Evolutionary conservation across 1,140 invertebrate species (phyloP), one percentile per base, ranked within the genome.

Genomic region (Ips nitidus): DNA sequence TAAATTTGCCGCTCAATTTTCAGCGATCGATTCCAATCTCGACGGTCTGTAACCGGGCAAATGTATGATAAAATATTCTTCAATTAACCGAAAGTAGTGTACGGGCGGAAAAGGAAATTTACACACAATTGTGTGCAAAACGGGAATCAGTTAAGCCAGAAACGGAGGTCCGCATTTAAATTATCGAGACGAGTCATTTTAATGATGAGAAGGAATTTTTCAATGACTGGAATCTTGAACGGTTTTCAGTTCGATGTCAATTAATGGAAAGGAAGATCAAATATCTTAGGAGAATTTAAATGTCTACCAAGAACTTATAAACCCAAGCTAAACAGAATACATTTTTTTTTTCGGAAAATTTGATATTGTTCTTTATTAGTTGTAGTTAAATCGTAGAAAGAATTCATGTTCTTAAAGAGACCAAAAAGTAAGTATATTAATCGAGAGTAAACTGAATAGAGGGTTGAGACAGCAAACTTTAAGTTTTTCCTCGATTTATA

Each of bases 1-100:
- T 22, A 22, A 22, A 22, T 22, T 22, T 22, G 22, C 22, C 22
- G 22, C 22, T 22, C 6, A 50, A 50, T 50, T 50, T 52, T 50
- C 3, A 63, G 52, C 41, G 41, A 55, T 65, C 63, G 63, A 65
- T 65, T 8, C 7, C 52, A 65, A 65, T 65, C 63, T 65, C 22
- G 45, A 6, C 6, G 45, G 45, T 22, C 45, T 50, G 7, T 50
- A 50, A 22, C 45, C 7, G 7, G 6, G 45, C 45, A 50, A 50
- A 65, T 65, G 8, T 65, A 65, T 65, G 63, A 65, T 65, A 65
- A 65, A 65, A 65, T 65, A 65, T 65, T 65, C 63, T 65, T 65
- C 63, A 65, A 65, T 65, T 65, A 65, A 65, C 63, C 63, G 63
- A 65, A 52, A 55, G 52, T 65, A 45, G 63, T 56, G 63, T 65